Base-by-base conservation (phyloP, 1,140 invertebrate genomes). In the Drosophila pandora region DNA sequence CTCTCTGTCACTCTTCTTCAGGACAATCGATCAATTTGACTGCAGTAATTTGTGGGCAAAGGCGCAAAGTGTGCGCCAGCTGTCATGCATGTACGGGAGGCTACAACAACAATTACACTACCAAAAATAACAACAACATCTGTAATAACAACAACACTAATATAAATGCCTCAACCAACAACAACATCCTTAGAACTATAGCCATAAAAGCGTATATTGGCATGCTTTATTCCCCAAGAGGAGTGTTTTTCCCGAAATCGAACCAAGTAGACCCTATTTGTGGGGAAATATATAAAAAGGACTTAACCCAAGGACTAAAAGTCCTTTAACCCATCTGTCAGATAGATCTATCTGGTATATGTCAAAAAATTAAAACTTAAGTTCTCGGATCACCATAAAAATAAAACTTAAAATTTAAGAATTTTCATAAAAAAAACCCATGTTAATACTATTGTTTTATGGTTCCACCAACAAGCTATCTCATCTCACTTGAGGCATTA, bases 21-120 rank as follows among this genome's bases (percentile, higher is more conserved):
- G 71, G 50, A 79, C 82, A 85, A 85, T 88, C 82, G 82, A 87
- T 85, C 82, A 85, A 85, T 85, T 88, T 87, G 75, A 82, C 83
- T 82, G 79, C 83, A 87, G 83, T 87, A 88, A 87, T 87, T 87
- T 87, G 83, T 88, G 79, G 83, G 79, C 75, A 75, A 76, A 71
- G 79, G 70, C 82, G 70, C 78, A 81, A 79, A 79, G 83, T 83
- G 83, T 79, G 76, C 71, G 70, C 76, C 83, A 87, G 60, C 67
- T 83, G 79, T 83, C 59, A 57, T 73, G 79, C 78, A 85, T 48
- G 53, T 75, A 60, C 45, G 56, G 48, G 55, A 6, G 48, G 9
- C 68, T 48, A 55, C 47, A 80, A 55, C 70, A 61, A 30, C 76
- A 62, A 34, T 54, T 41, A 39, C 58, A 61, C 41, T 10, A 56